Conservation (phyloP, 2,888 invertebrate species). For the Hirtodrosophila duncani region DNA sequence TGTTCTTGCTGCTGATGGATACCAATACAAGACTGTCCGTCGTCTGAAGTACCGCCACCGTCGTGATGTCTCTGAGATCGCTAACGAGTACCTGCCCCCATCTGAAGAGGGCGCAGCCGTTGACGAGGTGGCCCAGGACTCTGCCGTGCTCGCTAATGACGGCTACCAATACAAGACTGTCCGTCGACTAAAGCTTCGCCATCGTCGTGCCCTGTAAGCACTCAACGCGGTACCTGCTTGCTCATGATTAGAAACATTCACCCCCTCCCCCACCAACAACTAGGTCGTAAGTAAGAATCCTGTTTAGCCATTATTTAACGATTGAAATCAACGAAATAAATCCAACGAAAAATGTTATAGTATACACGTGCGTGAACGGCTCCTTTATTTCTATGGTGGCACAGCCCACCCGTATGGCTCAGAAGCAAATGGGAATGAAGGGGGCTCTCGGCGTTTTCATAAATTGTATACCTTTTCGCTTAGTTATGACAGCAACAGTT, state of each 20-base stretch:
- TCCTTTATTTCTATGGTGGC: slow-evolving; percentile 23
- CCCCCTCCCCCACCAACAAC: slow-evolving; percentile 33
- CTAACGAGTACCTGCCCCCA: slow-evolving; percentile 54
- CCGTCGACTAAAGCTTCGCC: slow-evolving; percentile 63
- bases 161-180: slow-evolving; percentile 69
- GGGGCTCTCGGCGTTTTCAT: slow-evolving; percentile 61
- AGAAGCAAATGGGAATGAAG: slow-evolving; percentile 14
- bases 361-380: slow-evolving; percentile 36
- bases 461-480: slow-evolving; percentile 72
- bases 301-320: slow-evolving; percentile 63
- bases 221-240: slow-evolving; percentile 39
- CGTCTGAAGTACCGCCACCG: slow-evolving; percentile 61
- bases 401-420: slow-evolving; percentile 33
- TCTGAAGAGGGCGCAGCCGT: slow-evolving; percentile 37
- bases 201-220: slow-evolving; percentile 61
- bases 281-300: slow-evolving; percentile 54
- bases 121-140: slow-evolving; percentile 39
- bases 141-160: slow-evolving; percentile 46
- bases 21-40: slow-evolving; percentile 67
- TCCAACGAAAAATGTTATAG: slow-evolving; percentile 63
- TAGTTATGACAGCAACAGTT: slow-evolving; percentile 74
- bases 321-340: slow-evolving; percentile 69
- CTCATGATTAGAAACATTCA: slow-evolving; percentile 46
- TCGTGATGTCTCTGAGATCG: slow-evolving; percentile 62
- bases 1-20: slow-evolving; percentile 47